Evolutionary conservation across 2,113 vertebrate species (phyloP).

Genomic region (Alaudala cheleensis): DNA sequence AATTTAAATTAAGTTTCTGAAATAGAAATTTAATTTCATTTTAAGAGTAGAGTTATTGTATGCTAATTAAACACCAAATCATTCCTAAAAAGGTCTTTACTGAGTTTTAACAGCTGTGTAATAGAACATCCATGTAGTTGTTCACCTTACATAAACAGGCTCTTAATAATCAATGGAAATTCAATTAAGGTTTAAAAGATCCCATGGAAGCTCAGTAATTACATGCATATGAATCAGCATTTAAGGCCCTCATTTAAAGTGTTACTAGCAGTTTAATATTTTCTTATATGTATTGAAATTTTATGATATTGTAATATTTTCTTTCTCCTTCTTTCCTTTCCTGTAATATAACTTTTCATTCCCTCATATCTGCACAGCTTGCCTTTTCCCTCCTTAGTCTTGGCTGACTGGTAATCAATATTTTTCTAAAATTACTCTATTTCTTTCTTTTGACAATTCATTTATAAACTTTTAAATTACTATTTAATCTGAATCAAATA

Average conservation of each 20-base stretch:
- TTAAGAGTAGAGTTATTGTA: conserved; percentile 47
- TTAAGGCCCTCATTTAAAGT: background rate
- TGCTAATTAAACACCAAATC: conserved; percentile 57
- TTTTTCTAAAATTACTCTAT: background rate
- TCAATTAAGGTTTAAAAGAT: conserved; percentile 37
- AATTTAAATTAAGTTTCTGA: conserved; percentile 54
- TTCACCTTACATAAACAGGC: background rate
- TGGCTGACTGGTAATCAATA: background rate
- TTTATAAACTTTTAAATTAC: background rate
- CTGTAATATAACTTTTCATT: background rate
- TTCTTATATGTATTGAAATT: background rate
- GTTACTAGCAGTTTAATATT: background rate
- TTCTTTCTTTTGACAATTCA: background rate
- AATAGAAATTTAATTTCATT: conserved; percentile 58
- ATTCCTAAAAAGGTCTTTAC: conserved; percentile 49
- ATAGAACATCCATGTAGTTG: background rate
- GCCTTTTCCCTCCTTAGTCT: background rate
- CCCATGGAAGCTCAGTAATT: background rate
- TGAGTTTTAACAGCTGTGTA: conserved; percentile 8
- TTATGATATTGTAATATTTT: background rate
- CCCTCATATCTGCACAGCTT: background rate
- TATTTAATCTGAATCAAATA: background rate
- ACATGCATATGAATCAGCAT: background rate
- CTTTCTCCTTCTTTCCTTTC: background rate
- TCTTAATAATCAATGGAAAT: conserved; percentile 42